phyloP scores from a whole-genome alignment of 2,797 vertebrate genomes.

The Gymnocypris eckloni region DNA sequence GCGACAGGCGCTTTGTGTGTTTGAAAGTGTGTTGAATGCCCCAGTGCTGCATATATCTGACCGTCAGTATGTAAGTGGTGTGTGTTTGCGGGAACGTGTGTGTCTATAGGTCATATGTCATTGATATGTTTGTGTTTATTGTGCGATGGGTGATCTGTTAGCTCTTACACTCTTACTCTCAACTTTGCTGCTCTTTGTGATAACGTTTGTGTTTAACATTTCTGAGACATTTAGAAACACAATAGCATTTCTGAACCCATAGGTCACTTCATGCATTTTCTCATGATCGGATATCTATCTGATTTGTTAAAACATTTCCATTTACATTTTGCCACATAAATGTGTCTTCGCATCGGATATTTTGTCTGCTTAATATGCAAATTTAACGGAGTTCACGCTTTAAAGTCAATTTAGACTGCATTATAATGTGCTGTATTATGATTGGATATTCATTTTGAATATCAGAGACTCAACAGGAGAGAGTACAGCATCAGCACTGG shows the following conservation, averaged over 20 bases:
- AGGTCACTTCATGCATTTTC: too few species aligned
- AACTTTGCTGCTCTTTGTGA: conserved; percentile 17
- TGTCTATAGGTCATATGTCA: neutral
- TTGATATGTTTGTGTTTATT: conserved; percentile 14
- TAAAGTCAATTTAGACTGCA: neutral
- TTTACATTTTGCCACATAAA: too few species aligned
- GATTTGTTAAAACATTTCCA: too few species aligned
- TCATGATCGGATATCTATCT: too few species aligned
- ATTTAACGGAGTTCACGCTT: too few species aligned
- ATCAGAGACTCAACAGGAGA: too few species aligned
- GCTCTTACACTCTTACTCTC: neutral
- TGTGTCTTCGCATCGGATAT: too few species aligned
- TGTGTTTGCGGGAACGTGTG: conserved; percentile 32
- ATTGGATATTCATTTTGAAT: neutral
- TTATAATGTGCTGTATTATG: neutral
- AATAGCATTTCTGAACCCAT: neutral
- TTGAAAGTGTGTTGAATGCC: neutral
- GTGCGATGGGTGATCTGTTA: conserved; percentile 13
- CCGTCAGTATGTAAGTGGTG: neutral
- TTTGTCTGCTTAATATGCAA: too few species aligned
- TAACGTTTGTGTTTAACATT: neutral
- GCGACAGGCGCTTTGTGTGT: conserved; percentile 36
- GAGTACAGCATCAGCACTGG: too few species aligned
- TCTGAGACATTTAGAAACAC: neutral
- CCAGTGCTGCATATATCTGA: neutral